A percentile compares a stretch with the other conserved stretches of the same genome.
phyloP scores from a whole-genome alignment of 2,113 vertebrate genomes.

The Numida meleagris region DNA sequence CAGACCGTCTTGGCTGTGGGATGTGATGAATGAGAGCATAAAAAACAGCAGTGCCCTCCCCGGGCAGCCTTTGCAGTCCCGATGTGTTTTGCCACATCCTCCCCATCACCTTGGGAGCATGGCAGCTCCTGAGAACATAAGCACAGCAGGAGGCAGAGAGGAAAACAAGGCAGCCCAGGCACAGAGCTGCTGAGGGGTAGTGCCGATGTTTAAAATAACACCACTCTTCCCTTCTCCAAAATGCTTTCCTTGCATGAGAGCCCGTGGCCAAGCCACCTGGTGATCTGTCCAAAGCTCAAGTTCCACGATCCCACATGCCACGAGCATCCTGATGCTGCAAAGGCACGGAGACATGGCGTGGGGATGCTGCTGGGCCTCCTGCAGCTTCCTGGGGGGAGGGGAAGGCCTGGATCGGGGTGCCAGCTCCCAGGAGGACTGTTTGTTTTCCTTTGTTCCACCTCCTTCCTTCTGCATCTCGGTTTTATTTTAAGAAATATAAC shows the following conservation, averaged over 20 bases:
- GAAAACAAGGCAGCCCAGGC: background rate
- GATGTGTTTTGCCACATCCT: background rate
- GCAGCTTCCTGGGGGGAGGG: background rate
- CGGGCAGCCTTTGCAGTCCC: background rate
- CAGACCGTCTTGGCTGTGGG: background rate
- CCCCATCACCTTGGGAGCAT: background rate
- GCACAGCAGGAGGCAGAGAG: background rate
- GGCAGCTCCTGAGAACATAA: background rate
- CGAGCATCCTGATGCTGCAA: background rate
- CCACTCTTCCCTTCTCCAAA: constrained; percentile 6
- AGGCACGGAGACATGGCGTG: background rate
- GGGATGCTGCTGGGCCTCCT: constrained; percentile 29
- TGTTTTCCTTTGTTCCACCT: constrained; percentile 57
- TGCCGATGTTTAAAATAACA: constrained; percentile 17
- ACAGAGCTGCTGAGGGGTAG: constrained; percentile 29
- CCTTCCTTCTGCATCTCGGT: constrained; percentile 20
- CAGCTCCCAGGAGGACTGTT: constrained; percentile 40
- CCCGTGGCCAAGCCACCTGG: background rate
- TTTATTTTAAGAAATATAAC: constrained; percentile 73
- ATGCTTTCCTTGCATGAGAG: constrained; percentile 26
- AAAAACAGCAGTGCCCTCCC: background rate
- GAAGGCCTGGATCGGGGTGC: constrained; percentile 27
- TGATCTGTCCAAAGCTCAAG: constrained; percentile 56
- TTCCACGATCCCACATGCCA: constrained; percentile 16
- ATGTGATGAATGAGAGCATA: background rate